These are phyloP conservation scores for Leuciscus idus DNA, from an alignment of 2,113 vertebrate genomes.

Conservation along the genomic window DNA sequence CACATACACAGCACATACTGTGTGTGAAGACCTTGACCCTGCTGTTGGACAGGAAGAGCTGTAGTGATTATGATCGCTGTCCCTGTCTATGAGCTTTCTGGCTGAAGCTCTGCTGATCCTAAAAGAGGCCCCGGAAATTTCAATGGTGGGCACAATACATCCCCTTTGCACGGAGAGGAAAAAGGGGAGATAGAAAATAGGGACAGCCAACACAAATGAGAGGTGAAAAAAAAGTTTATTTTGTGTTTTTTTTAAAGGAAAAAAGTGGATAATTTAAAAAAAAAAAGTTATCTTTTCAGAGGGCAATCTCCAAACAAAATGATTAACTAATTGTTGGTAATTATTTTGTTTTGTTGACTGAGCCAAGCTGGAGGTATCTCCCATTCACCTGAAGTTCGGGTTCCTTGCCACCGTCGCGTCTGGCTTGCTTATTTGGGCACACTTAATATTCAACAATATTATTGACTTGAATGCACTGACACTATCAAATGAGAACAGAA, in stretches of 20 bases:
- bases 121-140: conserved; percentile 65
- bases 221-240: conserved; percentile 27
- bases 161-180: conserved; percentile 13
- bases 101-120: conserved; percentile 60
- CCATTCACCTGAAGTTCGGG: too few relatives aligned
- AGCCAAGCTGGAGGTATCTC: too few relatives aligned
- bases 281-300: neutral
- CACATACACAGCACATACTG: neutral
- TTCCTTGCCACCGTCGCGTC: too few relatives aligned
- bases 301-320: neutral
- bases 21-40: conserved; percentile 41
- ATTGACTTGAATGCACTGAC: too few relatives aligned
- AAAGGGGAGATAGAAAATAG: conserved; percentile 3
- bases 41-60: conserved; percentile 65
- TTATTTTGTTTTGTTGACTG: neutral
- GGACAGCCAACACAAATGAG: neutral
- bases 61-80: conserved; percentile 70
- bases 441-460: too few relatives aligned
- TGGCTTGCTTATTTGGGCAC: too few relatives aligned
- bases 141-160: conserved; percentile 57
- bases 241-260: neutral
- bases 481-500: too few relatives aligned
- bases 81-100: conserved; percentile 55
- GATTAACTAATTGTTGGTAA: neutral
- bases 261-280: neutral